Conservation (phyloP, 2,113 vertebrate genomes). For the Seriola aureovittata region DNA sequence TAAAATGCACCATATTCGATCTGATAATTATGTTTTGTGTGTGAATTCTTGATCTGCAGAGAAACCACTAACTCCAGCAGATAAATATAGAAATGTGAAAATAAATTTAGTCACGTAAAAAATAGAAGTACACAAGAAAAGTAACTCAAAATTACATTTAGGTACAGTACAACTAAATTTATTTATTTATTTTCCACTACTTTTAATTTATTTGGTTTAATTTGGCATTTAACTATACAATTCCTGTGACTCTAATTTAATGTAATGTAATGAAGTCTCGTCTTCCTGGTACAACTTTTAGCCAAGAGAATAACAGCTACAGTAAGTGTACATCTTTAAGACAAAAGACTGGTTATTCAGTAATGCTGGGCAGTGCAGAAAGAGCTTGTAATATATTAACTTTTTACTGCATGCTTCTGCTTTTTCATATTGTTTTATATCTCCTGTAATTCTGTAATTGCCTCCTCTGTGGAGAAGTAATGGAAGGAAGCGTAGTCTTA, state of each 20-base stretch:
- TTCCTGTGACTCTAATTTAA: too few species aligned
- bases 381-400: constrained; percentile 46
- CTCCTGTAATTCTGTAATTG: neutral
- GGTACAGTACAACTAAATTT: too few species aligned
- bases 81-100: too few species aligned
- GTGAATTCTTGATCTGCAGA: neutral
- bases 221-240: too few species aligned
- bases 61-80: neutral
- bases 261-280: too few species aligned
- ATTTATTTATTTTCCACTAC: too few species aligned
- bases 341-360: neutral
- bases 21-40: neutral
- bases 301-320: neutral
- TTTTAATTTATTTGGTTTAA: too few species aligned
- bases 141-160: too few species aligned
- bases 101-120: too few species aligned
- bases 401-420: constrained; percentile 13
- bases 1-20: too few species aligned
- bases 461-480: neutral
- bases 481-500: neutral
- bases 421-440: constrained; percentile 1
- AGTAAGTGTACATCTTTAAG: neutral
- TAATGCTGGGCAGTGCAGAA: neutral
- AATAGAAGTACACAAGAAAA: too few species aligned
- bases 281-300: neutral